phyloP scores from a whole-genome alignment of 2,113 vertebrate species.

The Trogon surrucura region DNA sequence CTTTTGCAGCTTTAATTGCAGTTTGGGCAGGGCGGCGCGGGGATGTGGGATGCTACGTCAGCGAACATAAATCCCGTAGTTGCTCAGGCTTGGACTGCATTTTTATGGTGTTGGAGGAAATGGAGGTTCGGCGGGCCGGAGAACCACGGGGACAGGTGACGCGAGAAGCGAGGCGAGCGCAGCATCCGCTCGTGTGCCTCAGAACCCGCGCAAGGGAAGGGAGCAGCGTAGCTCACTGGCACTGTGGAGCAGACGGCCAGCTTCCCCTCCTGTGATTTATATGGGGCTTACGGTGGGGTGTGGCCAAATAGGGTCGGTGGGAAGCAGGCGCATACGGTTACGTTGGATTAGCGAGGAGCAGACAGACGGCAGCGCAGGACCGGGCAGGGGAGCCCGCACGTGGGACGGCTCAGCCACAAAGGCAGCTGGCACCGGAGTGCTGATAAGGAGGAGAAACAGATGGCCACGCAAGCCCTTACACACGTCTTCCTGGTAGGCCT shows the following conservation, averaged over 20 bases:
- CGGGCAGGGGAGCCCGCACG: background rate
- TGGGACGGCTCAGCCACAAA: conserved; percentile 41
- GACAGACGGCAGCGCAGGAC: background rate
- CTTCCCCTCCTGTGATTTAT: conserved; percentile 23
- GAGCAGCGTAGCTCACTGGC: background rate
- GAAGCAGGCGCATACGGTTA: background rate
- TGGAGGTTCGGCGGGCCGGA: background rate
- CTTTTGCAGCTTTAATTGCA: background rate
- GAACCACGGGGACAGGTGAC: rapidly evolving
- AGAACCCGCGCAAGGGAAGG: background rate
- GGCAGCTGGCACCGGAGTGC: conserved; percentile 42
- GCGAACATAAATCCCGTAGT: background rate
- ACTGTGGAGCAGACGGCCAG: background rate
- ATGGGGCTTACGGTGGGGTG: background rate
- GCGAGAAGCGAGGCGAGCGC: background rate
- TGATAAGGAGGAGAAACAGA: conserved; percentile 65
- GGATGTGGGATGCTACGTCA: background rate
- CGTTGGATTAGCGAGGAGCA: background rate
- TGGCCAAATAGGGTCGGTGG: background rate
- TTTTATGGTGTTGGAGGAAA: background rate
- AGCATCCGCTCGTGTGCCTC: background rate
- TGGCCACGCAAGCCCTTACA: conserved; percentile 57
- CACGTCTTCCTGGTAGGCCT: conserved; percentile 56
- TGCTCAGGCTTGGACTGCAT: background rate
- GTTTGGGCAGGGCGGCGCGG: background rate